Base-by-base conservation (phyloP, 2,113 vertebrate genomes). In the Pontoporia blainvillei region DNA sequence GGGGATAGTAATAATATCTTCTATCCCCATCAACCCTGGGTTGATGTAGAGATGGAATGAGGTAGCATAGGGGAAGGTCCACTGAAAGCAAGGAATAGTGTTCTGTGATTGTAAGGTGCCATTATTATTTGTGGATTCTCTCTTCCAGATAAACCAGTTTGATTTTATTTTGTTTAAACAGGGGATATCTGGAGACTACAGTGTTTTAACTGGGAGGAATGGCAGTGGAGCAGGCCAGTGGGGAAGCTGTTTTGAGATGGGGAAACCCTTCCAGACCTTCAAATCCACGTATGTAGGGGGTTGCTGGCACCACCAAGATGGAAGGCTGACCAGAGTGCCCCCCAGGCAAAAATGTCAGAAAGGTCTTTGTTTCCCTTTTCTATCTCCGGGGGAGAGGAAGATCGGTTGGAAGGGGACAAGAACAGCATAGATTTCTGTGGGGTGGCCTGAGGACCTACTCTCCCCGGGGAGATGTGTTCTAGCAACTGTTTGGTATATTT, bases 401-500 rank as follows among this genome's bases (percentile, higher is more conserved):
- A 81, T 76, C 6, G 0, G 31, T n/a, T 95, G 14, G 81, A 86
- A 82, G 46, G 59, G 18, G 41, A 18, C 0, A 1, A 92, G 66
- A 34, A 64, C 29, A 73, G 72, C 57, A 14, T 73, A 72, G 76
- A 88, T 94, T 91, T 94, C 91, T 62, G 75, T 66, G 75, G 64
- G 59, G 34, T 76, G 76, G 85, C 95, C 76, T 0, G 49, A 93
- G 73, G 90, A 94, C 57, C 67, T 86, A 83, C 91, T 86, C 44
- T 97, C 94, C 79, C 79, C 9, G 64, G 92, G 76, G 86, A 97
- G 90, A 96, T 86, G 86, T 97, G 95, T 93, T 95, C 93, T 96
- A 97, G 93, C 97, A 97, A 97, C 97, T 97, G 96, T 96, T 97
- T 79, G 93, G 95, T 97, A 73, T 97, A 89, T 96, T 97, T 98